Percentiles rank a stretch among this genome's conserved stretches.
These are phyloP conservation scores for Crocallis elinguaria DNA, from an alignment of 2,888 invertebrate genomes.

Conservation along the genomic window DNA sequence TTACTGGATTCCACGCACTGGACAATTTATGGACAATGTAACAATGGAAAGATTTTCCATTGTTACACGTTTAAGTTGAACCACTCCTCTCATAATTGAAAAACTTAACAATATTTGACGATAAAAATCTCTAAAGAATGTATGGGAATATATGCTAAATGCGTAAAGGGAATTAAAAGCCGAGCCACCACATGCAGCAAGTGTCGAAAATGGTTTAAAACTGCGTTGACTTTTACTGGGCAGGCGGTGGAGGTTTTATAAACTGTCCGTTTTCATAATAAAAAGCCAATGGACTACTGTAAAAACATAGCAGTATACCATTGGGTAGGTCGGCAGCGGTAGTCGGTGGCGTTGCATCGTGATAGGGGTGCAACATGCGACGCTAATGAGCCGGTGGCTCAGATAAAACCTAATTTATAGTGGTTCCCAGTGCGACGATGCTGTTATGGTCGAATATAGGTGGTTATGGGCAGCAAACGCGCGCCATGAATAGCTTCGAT, in stretches of 20 bases:
- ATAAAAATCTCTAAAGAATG: neutral
- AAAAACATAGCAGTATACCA: conserved; percentile 14
- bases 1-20: too few relatives aligned
- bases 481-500: conserved; percentile 24
- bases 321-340: conserved; percentile 7
- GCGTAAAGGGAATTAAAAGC: neutral
- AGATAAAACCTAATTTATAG: conserved; percentile 73
- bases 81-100: neutral
- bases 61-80: conserved; percentile 1
- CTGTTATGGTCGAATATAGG: conserved; percentile 31
- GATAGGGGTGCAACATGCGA: conserved; percentile 65
- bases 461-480: conserved; percentile 34
- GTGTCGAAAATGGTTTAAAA: conserved; percentile 1
- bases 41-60: neutral
- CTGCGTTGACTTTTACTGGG: neutral
- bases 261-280: conserved; percentile 20
- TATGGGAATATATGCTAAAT: neutral
- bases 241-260: conserved; percentile 11
- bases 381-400: conserved; percentile 71
- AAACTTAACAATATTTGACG: neutral
- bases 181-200: neutral
- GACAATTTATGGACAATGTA: too few relatives aligned
- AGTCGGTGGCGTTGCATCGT: conserved; percentile 46
- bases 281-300: conserved; percentile 12
- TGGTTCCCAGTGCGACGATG: conserved; percentile 45